Evolutionary conservation across 92 coral and sea anemone species (phyloP).

Genomic region (Heliopora coerulea): DNA sequence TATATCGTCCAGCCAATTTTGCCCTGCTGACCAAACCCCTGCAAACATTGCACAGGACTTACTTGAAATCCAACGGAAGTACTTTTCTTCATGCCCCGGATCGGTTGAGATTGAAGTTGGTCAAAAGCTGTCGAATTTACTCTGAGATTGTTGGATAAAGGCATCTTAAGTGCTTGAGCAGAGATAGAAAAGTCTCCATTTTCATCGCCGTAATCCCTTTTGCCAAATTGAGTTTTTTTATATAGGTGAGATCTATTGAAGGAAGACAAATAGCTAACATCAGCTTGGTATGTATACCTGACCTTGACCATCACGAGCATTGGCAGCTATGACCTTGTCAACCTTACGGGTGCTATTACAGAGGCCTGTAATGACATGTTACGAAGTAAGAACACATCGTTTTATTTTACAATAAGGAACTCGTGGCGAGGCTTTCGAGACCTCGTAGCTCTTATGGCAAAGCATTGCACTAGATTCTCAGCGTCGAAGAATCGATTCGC

Average conservation of each 20-base stretch:
- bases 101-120: neutral
- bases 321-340: neutral
- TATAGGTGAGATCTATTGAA: neutral
- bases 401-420: no score
- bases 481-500: no score
- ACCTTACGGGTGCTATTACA: neutral
- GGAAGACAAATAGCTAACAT: neutral
- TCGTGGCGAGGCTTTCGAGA: no score
- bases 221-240: neutral
- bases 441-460: no score
- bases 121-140: neutral
- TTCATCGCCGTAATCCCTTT: neutral
- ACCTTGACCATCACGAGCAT: neutral
- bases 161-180: slow-evolving; percentile 26
- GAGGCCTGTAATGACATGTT: no score
- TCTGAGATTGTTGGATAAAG: neutral
- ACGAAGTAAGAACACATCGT: no score
- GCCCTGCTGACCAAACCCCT: neutral
- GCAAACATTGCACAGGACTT: neutral
- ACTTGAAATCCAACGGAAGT: neutral
- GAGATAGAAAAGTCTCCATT: slow-evolving; percentile 1
- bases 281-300: neutral
- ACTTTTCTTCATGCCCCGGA: slow-evolving; percentile 1
- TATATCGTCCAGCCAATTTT: no score
- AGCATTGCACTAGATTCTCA: no score